Percentiles rank a stretch among this genome's conserved stretches.
Conservation (phyloP, 1,140 invertebrate species). For the Drosophila sp. region DNA sequence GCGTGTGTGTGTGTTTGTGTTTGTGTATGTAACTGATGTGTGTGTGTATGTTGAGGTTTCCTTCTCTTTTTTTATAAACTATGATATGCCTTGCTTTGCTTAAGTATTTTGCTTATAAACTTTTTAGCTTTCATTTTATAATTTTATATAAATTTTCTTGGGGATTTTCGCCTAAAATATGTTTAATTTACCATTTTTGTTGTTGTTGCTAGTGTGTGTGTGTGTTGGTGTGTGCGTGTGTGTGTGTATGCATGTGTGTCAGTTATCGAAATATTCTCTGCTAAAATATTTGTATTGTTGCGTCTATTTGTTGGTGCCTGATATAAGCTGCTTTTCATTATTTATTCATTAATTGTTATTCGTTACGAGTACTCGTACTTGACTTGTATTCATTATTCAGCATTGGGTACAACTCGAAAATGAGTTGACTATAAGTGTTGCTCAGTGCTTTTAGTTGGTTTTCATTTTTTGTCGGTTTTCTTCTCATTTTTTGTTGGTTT, state of each 20-base stretch:
- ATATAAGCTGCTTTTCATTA: constrained; percentile 60
- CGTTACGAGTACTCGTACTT: constrained; percentile 48
- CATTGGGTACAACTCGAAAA: constrained; percentile 74
- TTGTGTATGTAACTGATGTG: constrained; percentile 26
- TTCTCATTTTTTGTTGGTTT: neutral
- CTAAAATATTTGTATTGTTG: constrained; percentile 68
- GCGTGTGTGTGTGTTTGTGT: constrained; percentile 7
- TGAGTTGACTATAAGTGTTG: constrained; percentile 66
- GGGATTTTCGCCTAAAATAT: constrained; percentile 73
- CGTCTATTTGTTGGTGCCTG: constrained; percentile 61
- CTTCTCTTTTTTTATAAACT: constrained; percentile 76
- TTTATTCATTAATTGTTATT: constrained; percentile 42
- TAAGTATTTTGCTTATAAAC: constrained; percentile 71
- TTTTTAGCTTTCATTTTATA: constrained; percentile 53
- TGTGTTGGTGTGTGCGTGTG: constrained; percentile 29
- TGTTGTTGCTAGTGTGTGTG: constrained; percentile 18
- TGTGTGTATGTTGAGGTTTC: constrained; percentile 26
- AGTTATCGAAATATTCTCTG: constrained; percentile 37
- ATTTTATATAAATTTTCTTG: constrained; percentile 54
- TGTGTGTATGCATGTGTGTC: constrained; percentile 39
- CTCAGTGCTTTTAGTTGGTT: constrained; percentile 71
- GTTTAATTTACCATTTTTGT: constrained; percentile 47
- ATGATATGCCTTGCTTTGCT: constrained; percentile 82
- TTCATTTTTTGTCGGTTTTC: neutral
- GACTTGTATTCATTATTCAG: constrained; percentile 66